Evolutionary conservation across 2,888 invertebrate species (phyloP), one percentile per base, ranked within the genome.

Genomic region (Sesia bembeciformis): DNA sequence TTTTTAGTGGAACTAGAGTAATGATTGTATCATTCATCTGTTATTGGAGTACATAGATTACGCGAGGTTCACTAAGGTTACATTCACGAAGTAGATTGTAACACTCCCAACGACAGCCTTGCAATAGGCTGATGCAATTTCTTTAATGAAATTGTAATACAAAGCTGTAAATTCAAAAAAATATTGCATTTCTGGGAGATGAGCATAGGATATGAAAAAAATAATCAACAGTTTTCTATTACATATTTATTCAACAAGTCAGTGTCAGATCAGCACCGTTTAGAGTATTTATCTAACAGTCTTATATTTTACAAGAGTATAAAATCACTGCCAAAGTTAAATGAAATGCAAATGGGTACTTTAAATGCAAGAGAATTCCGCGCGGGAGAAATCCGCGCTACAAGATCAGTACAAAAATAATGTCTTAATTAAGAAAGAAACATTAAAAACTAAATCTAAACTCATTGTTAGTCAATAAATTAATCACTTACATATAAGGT

Each of bases 211-310:
- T 5, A 50, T 5, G 39, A 38, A 50, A 50, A 50, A 50, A 8
- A 50, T 38, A 1, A 39, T 39, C 39, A 38, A 39, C 39, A 63
- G 62, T 59, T 67, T 74, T 75, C 74, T 67, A 63, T 62, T 64
- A 72, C 75, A 72, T 77, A 72, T 85, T 81, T 84, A 83, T 81
- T 78, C 70, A 74, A 74, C 65, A 73, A 71, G 76, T 76, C 75
- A 66, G 74, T 74, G 72, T 73, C 70, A 70, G 68, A 70, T 70
- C 73, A 74, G 76, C 79, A 80, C 82, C 79, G 81, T 74, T 81
- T 75, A 86, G 81, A 87, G 84, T 86, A 87, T 86, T 83, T 71
- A 79, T 68, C 84, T 87, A 87, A 86, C 88, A 88, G 88, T 88
- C 87, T 88, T 83, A 83, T 85, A 81, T 76, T 81, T 84, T 86